These are phyloP conservation scores for Phodopus roborovskii DNA, from an alignment of 2,113 vertebrate genomes.

Conservation along the genomic window DNA sequence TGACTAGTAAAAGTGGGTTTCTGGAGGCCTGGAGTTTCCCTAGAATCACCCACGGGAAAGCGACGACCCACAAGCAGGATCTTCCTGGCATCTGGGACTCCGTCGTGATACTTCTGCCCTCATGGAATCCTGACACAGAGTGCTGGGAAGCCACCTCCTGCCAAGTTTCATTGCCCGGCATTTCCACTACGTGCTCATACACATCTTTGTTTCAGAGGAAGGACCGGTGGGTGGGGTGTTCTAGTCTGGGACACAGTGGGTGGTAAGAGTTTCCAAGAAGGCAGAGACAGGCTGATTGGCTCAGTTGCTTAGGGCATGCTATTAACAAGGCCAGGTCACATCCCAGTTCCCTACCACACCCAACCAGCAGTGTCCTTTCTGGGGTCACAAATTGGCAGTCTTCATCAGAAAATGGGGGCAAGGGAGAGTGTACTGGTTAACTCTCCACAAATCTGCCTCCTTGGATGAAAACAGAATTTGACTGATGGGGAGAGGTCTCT, in stretches of 20 bases:
- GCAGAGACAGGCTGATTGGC: slow-evolving; percentile 58
- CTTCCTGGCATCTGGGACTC: slow-evolving; percentile 8
- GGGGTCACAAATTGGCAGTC: slow-evolving; percentile 25
- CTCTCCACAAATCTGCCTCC: neutral
- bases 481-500: neutral
- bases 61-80: neutral
- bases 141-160: neutral
- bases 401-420: slow-evolving; percentile 13
- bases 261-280: slow-evolving; percentile 72
- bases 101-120: neutral
- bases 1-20: neutral
- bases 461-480: slow-evolving; percentile 3
- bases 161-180: slow-evolving; percentile 43
- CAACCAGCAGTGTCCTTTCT: slow-evolving; percentile 51
- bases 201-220: slow-evolving; percentile 62
- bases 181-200: slow-evolving; percentile 58
- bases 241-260: slow-evolving; percentile 63
- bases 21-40: neutral
- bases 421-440: neutral
- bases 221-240: slow-evolving; percentile 55
- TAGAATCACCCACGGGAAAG: neutral
- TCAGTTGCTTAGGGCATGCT: slow-evolving; percentile 34
- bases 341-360: slow-evolving; percentile 55
- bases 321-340: slow-evolving; percentile 62
- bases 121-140: slow-evolving; percentile 13